A percentile compares a stretch with the other conserved stretches of the same genome.
phyloP scores from a whole-genome alignment of 2,113 vertebrate genomes.

The Piprites chloris region DNA sequence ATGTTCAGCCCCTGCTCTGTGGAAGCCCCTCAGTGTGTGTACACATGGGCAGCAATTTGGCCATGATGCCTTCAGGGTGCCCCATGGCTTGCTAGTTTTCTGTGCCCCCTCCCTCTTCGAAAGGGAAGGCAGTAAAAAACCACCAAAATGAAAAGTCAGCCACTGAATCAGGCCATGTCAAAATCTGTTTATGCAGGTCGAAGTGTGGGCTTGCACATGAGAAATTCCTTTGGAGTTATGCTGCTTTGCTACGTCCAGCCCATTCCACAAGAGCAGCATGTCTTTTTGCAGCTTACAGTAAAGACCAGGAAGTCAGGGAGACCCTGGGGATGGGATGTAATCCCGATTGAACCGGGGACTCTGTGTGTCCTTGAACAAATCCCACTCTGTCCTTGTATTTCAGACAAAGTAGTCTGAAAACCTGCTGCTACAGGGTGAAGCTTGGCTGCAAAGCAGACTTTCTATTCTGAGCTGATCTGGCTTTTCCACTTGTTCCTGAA shows the following conservation, averaged over 20 bases:
- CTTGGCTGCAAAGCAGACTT: background rate
- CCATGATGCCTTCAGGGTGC: background rate
- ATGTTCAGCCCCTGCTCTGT: background rate
- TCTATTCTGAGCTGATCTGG: background rate
- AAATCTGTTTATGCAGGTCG: background rate
- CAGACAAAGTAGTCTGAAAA: background rate
- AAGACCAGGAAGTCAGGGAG: constrained; percentile 17
- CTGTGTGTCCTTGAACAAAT: constrained; percentile 39
- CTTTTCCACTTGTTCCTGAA: background rate
- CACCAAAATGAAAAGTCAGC: background rate
- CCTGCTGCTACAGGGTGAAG: background rate
- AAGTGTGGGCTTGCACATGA: background rate
- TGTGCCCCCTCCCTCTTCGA: background rate
- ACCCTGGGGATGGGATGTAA: background rate
- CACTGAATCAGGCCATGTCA: background rate
- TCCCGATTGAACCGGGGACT: background rate
- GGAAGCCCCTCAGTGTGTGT: background rate
- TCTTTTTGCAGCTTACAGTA: background rate
- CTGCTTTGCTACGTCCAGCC: background rate
- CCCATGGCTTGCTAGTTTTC: background rate
- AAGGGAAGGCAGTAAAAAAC: background rate
- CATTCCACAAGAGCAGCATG: background rate
- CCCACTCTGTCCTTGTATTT: background rate
- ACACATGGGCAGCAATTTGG: background rate
- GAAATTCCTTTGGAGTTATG: background rate